Conservation (phyloP, 2,113 vertebrate genomes). For the Prolemur simus region DNA sequence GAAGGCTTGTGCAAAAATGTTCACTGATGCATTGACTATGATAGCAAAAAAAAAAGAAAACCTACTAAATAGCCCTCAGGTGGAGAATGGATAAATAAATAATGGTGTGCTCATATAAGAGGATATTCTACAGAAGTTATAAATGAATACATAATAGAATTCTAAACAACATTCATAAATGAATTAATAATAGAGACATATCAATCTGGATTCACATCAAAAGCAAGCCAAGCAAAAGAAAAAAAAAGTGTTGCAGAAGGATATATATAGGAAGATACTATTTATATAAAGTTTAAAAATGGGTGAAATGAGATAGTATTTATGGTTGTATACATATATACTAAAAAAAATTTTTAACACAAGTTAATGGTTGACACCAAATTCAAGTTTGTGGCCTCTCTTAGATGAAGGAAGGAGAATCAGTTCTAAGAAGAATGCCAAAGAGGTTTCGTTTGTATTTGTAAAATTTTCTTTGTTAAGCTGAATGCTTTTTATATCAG, state of each 20-base stretch:
- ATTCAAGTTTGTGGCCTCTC: background rate
- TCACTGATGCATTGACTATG: background rate
- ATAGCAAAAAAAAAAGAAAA: background rate
- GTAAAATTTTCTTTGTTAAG: slow-evolving; percentile 24
- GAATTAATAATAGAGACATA: background rate
- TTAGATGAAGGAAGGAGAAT: background rate
- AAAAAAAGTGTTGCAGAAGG: background rate
- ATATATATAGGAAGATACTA: background rate
- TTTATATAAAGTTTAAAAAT: background rate
- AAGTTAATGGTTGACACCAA: background rate
- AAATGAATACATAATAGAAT: background rate
- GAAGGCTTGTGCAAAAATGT: background rate
- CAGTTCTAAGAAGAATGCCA: background rate
- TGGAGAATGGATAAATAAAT: background rate
- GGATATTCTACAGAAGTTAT: background rate
- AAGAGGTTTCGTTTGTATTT: background rate
- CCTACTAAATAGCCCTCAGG: background rate
- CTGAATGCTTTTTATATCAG: background rate
- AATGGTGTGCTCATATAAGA: background rate
- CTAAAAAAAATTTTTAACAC: background rate
- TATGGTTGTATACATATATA: background rate
- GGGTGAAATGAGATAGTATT: background rate
- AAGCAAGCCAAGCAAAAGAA: background rate
- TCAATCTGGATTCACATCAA: background rate
- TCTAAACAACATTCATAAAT: background rate